These are phyloP conservation scores for Aptenodytes forsteri DNA, from an alignment of 2,113 vertebrate genomes.

Conservation along the genomic window DNA sequence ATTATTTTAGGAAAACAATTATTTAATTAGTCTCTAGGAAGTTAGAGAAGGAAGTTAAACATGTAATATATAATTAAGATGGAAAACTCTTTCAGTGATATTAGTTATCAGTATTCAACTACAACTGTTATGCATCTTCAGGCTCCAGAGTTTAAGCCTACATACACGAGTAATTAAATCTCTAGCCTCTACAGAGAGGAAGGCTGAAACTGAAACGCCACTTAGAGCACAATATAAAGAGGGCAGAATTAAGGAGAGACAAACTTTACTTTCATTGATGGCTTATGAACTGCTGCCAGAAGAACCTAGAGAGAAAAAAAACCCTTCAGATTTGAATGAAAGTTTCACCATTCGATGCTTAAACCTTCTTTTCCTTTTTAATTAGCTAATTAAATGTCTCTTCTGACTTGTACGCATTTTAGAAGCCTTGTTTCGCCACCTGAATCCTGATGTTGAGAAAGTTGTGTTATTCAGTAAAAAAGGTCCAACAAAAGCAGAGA, in stretches of 20 bases:
- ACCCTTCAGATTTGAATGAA: not conserved
- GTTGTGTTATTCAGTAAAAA: slow-evolving; percentile 5
- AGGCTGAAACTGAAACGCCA: slow-evolving; percentile 50
- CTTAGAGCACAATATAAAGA: not conserved
- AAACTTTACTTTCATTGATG: slow-evolving; percentile 20
- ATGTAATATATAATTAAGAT: not conserved
- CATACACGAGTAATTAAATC: not conserved
- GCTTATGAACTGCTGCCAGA: slow-evolving; percentile 22
- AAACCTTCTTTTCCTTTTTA: not conserved
- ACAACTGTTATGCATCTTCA: not conserved
- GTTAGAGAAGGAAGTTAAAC: not conserved
- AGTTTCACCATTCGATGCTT: not conserved
- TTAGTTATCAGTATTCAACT: not conserved
- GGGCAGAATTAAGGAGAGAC: not conserved
- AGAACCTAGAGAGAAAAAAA: slow-evolving; percentile 51
- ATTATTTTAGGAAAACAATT: not conserved
- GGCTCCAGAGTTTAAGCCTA: slow-evolving; percentile 9
- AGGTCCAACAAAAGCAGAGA: not conserved
- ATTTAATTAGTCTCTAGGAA: not conserved
- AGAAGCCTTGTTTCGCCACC: slow-evolving; percentile 12
- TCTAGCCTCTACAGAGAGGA: slow-evolving; percentile 12
- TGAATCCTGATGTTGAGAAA: slow-evolving; percentile 42
- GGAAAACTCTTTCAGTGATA: not conserved
- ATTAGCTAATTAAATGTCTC: not conserved
- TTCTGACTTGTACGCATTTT: not conserved